Evolutionary conservation across 2,797 vertebrate genomes (phyloP), one percentile per base, ranked within the genome.

Genomic region (Saxicola maurus): DNA sequence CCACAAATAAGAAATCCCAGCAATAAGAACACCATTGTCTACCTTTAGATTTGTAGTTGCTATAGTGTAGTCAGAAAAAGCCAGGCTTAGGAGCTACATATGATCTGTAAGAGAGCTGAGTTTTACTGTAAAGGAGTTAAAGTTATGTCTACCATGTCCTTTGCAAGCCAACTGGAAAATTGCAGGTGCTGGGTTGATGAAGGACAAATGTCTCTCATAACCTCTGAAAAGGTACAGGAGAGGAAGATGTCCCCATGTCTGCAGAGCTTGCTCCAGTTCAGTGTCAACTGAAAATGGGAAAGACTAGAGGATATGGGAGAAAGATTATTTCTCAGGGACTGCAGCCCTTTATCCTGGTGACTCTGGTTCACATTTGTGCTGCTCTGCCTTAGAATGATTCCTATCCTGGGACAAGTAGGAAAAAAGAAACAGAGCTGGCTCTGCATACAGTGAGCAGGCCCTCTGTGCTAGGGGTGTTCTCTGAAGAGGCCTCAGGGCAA

Each of bases 331-430:
- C 20, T 45, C 2, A 2, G 7, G 28, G 38, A 48, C 68, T 77
- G 18, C 46, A 85, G 51, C 42, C 13, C 75, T 93, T 80, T 71
- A 40, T 67, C 30, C n/a, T 53, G 24, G 21, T 51, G 48, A 14
- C n/a, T 71, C 65, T 82, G 37, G 18, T 77, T 92, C 31, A 60
- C n/a, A 24, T 81, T 85, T 89, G 38, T 81, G 35, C 59, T 89
- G n/a, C 30, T 49, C 40, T 91, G 30, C 40, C 40, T 85, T 85
- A 56, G 51, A 72, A 82, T 20, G 17, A 40, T 80, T 81, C 55
- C 48, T 72, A 1, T 72, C 35, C 66, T 68, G 43, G 30, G n/a
- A 77, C 57, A 76, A 92, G 59, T 35, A 72, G 52, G 48, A 89
- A 23, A 30, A 40, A 72, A 84, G 78, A 30, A 55, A 55, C 9